Evolutionary conservation across 2,113 vertebrate genomes (phyloP).

Genomic region (Zingel zingel): DNA sequence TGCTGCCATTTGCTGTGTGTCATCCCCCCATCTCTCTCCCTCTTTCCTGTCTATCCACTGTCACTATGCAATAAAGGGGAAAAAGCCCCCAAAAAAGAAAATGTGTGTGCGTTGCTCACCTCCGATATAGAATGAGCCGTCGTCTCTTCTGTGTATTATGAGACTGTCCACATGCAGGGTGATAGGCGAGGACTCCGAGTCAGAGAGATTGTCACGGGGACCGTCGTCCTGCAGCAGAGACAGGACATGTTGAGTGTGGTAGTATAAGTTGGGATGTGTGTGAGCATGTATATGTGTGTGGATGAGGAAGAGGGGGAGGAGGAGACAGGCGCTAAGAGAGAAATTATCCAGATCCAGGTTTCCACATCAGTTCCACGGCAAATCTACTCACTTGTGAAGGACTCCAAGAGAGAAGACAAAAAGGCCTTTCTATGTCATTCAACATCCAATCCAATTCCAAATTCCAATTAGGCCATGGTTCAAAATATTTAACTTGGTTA

Average conservation of each 20-base stretch:
- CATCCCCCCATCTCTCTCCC: no score
- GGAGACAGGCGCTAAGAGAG: background rate
- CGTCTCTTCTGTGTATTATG: slow-evolving; percentile 90
- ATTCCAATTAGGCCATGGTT: slow-evolving; percentile 48
- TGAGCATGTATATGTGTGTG: background rate
- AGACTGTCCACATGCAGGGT: slow-evolving; percentile 91
- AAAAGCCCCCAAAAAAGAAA: background rate
- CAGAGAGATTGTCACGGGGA: slow-evolving; percentile 83
- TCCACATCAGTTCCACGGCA: slow-evolving; percentile 25
- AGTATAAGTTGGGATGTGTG: background rate
- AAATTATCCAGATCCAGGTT: slow-evolving; percentile 33
- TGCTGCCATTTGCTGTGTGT: no score
- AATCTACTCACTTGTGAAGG: slow-evolving; percentile 19
- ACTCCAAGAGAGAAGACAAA: slow-evolving; percentile 5
- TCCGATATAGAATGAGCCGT: slow-evolving; percentile 94
- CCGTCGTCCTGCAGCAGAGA: slow-evolving; percentile 89
- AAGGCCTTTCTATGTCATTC: slow-evolving; percentile 53
- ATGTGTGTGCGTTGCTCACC: slow-evolving; percentile 77
- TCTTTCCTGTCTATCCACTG: no score
- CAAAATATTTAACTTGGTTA: slow-evolving; percentile 47
- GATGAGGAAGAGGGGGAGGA: background rate
- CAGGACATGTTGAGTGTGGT: background rate
- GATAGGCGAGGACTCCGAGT: slow-evolving; percentile 85
- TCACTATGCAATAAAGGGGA: no score
- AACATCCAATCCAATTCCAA: slow-evolving; percentile 56